phyloP scores from a whole-genome alignment of 2,888 invertebrate species.

The Pterobdella sp. region DNA sequence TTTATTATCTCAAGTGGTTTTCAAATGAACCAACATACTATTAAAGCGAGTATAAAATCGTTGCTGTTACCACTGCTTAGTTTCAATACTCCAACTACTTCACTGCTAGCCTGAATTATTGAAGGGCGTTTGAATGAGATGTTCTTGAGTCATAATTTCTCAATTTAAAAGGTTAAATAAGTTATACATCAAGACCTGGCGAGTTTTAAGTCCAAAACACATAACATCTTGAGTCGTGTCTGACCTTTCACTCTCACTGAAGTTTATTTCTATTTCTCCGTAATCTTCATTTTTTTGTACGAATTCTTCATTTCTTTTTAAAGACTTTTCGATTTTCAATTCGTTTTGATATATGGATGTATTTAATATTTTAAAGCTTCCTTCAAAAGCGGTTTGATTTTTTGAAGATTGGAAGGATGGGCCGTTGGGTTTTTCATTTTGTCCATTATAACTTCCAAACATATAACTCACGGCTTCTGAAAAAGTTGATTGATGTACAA shows the following conservation, averaged over 20 bases:
- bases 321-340: background rate
- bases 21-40: background rate
- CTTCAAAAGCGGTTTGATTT: too few species aligned
- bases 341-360: background rate
- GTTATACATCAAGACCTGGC: too few species aligned
- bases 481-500: too few species aligned
- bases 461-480: constrained; percentile 7
- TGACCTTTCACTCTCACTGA: constrained; percentile 71
- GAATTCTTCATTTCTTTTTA: too few species aligned
- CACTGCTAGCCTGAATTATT: constrained; percentile 51
- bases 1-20: too few species aligned
- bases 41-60: constrained; percentile 72
- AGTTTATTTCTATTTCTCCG: constrained; percentile 68
- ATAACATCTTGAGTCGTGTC: constrained; percentile 81
- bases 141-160: too few species aligned
- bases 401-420: too few species aligned
- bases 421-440: background rate
- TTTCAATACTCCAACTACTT: constrained; percentile 71
- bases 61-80: constrained; percentile 81
- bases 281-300: too few species aligned
- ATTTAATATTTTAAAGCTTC: background rate
- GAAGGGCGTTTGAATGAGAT: too few species aligned
- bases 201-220: constrained; percentile 83
- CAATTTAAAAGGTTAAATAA: too few species aligned
- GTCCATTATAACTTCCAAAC: background rate